phyloP scores from a whole-genome alignment of 2,888 invertebrate genomes.

The Meliscaeva auricollis region DNA sequence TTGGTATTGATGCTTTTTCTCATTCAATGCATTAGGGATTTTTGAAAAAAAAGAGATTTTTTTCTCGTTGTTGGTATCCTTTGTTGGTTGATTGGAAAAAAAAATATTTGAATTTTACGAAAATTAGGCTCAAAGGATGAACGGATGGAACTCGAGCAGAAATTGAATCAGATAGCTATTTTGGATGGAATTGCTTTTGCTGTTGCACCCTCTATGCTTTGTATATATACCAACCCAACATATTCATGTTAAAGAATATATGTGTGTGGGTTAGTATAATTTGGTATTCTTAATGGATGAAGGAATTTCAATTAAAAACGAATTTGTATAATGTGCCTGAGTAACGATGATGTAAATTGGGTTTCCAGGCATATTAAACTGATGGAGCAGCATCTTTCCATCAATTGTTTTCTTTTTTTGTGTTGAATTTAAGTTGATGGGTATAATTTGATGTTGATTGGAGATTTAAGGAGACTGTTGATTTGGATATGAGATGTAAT shows the following conservation, averaged over 20 bases:
- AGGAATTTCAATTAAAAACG: conserved; percentile 66
- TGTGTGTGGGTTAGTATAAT: background rate
- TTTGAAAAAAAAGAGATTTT: no score
- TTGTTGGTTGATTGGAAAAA: conserved; percentile 65
- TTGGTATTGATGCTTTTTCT: conserved; percentile 5
- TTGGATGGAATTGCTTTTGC: conserved; percentile 19
- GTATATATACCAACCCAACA: no score
- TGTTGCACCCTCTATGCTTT: background rate
- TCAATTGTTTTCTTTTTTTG: background rate
- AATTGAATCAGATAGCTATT: conserved; percentile 57
- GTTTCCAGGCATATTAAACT: conserved; percentile 10
- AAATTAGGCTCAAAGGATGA: conserved; percentile 66
- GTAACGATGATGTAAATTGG: conserved; percentile 27
- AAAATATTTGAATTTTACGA: conserved; percentile 45
- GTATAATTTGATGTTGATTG: background rate
- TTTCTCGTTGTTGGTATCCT: no score
- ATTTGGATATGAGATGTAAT: no score
- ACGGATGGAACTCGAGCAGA: conserved; percentile 52
- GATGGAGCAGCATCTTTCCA: background rate
- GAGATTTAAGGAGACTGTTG: background rate
- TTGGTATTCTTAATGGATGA: conserved; percentile 36
- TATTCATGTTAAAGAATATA: no score
- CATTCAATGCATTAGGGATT: conserved; percentile 35
- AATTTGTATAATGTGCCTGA: conserved; percentile 48
- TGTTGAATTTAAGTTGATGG: background rate